phyloP scores from a whole-genome alignment of 2,888 invertebrate species.

The Chaitophorus viminalis region DNA sequence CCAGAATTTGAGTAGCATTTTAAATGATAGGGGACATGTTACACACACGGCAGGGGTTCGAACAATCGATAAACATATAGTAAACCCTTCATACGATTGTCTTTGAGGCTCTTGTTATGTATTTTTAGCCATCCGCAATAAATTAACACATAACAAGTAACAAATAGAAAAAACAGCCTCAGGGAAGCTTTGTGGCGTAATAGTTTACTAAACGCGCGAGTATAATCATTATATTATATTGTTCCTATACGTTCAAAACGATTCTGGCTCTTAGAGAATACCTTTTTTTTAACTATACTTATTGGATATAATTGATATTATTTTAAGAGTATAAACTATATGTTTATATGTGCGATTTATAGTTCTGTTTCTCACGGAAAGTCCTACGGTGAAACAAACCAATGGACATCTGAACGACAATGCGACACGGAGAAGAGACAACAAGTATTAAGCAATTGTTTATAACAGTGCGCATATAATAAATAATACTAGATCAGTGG shows the following conservation, averaged over 20 bases:
- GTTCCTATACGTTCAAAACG: constrained; percentile 16
- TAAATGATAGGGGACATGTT: constrained; percentile 62
- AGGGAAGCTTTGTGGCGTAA: constrained; percentile 26
- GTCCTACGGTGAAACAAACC: not conserved
- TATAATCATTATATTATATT: not conserved
- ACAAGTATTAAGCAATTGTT: too few relatives aligned
- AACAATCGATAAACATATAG: constrained; percentile 57
- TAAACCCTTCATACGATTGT: constrained; percentile 58
- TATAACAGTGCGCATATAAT: too few relatives aligned
- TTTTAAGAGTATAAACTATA: not conserved
- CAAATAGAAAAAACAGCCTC: constrained; percentile 19
- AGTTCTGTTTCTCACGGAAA: not conserved
- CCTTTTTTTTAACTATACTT: not conserved
- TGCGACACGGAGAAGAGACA: too few relatives aligned
- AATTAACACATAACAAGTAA: constrained; percentile 45
- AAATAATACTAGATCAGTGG: too few relatives aligned
- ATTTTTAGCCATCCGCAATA: constrained; percentile 39
- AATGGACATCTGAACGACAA: too few relatives aligned
- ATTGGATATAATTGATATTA: not conserved
- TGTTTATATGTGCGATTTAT: not conserved
- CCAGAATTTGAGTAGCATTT: constrained; percentile 31
- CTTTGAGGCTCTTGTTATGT: constrained; percentile 43
- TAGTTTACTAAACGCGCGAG: not conserved
- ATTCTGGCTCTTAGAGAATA: constrained; percentile 8
- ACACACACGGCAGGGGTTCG: constrained; percentile 45